Percentiles rank a stretch among this genome's conserved stretches.
These are phyloP conservation scores for Synergus gifuensis DNA, from an alignment of 2,888 invertebrate genomes.

Conservation along the genomic window DNA sequence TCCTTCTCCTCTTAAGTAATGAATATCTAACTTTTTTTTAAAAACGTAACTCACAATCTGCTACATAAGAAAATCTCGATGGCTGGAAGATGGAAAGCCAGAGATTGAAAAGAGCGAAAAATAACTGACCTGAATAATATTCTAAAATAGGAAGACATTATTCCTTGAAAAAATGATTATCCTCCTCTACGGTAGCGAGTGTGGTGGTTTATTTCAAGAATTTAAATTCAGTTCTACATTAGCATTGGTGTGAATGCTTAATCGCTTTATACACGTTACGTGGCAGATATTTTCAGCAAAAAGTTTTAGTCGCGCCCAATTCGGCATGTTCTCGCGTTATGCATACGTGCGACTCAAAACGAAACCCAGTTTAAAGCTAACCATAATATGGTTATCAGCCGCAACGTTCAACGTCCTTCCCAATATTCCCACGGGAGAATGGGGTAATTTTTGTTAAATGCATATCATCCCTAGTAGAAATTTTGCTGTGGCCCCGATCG, in stretches of 20 bases:
- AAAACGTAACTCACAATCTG: no score
- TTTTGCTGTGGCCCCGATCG: no score
- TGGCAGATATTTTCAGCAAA: constrained; percentile 29
- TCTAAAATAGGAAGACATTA: background rate
- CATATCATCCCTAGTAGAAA: no score
- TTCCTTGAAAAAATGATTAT: constrained; percentile 11
- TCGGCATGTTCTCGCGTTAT: constrained; percentile 14
- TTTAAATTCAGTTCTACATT: background rate
- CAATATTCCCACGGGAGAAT: constrained; percentile 67
- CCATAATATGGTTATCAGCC: constrained; percentile 71
- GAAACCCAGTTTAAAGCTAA: constrained; percentile 67
- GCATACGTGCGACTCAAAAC: constrained; percentile 56
- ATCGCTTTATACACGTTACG: constrained; percentile 31
- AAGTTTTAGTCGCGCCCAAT: constrained; percentile 37
- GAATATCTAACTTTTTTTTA: no score
- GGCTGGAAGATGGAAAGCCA: background rate
- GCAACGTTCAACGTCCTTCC: constrained; percentile 69
- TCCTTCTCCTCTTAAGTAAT: background rate
- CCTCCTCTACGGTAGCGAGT: background rate
- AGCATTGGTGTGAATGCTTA: constrained; percentile 25
- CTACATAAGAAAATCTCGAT: background rate
- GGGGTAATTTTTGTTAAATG: constrained; percentile 69
- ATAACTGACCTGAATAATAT: background rate
- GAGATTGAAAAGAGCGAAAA: background rate
- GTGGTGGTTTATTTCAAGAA: constrained; percentile 30